Evolutionary conservation across 2,888 invertebrate species (phyloP).

Genomic region (Frankliniella intonsa): DNA sequence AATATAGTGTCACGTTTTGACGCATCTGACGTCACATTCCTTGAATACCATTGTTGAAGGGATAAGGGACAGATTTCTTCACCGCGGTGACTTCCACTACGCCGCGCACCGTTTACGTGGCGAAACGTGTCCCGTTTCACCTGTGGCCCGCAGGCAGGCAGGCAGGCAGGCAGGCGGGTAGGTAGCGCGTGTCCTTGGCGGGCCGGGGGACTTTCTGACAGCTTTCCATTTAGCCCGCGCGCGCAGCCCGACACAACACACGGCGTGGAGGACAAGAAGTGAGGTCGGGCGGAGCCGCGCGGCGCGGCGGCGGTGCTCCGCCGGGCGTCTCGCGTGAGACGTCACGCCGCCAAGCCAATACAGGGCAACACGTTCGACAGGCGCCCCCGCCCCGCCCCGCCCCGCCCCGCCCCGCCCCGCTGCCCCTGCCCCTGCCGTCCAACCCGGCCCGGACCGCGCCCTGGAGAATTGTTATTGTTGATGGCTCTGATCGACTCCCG

Average conservation of each 20-base stretch:
- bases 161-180: no score
- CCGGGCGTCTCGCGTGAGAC: background rate
- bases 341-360: conserved; percentile 6
- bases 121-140: no score
- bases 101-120: no score
- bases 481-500: no score
- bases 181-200: background rate
- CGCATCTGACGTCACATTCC: no score
- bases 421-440: background rate
- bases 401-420: background rate
- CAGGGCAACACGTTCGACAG: background rate
- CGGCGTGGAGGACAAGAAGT: background rate
- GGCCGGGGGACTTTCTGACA: background rate
- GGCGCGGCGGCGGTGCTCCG: background rate
- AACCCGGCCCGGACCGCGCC: background rate
- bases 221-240: background rate
- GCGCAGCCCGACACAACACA: background rate
- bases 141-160: no score
- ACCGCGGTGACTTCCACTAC: no score
- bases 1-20: no score
- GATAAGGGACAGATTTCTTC: no score
- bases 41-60: no score
- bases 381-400: background rate
- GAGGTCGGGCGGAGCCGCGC: background rate
- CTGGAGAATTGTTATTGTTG: background rate